These are phyloP conservation scores for Drosophila aldrichi DNA, from an alignment of 2,888 invertebrate species.

Conservation along the genomic window DNA sequence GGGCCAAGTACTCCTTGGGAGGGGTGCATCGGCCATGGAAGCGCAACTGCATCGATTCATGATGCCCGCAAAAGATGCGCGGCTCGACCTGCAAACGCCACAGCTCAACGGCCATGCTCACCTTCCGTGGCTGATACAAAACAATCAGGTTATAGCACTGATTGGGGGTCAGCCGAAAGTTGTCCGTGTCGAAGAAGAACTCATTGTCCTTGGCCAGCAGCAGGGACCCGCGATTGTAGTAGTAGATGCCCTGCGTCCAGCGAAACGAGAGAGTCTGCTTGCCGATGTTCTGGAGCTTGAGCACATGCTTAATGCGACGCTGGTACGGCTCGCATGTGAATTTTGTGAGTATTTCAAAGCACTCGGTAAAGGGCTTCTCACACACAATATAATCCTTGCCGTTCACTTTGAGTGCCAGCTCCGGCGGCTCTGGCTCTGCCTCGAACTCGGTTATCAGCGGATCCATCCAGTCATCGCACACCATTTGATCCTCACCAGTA, in stretches of 20 bases:
- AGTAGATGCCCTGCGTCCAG: slow-evolving; percentile 74
- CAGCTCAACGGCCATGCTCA: slow-evolving; percentile 61
- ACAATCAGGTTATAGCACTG: slow-evolving; percentile 63
- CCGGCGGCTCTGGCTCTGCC: slow-evolving; percentile 18
- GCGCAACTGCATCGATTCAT: slow-evolving; percentile 63
- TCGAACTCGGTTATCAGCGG: neutral
- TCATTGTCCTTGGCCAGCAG: slow-evolving; percentile 70
- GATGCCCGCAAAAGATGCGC: slow-evolving; percentile 60
- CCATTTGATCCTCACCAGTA: slow-evolving; percentile 32
- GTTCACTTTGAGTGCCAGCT: slow-evolving; percentile 71
- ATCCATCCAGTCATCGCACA: neutral
- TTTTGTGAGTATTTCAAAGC: slow-evolving; percentile 45
- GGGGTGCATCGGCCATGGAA: slow-evolving; percentile 70
- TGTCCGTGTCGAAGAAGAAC: slow-evolving; percentile 68
- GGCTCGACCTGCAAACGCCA: slow-evolving; percentile 78
- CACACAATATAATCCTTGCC: slow-evolving; percentile 55
- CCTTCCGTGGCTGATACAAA: slow-evolving; percentile 76
- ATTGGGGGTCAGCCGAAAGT: slow-evolving; percentile 69
- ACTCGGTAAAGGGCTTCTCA: slow-evolving; percentile 40
- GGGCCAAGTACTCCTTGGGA: slow-evolving; percentile 63
- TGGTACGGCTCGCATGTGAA: slow-evolving; percentile 74
- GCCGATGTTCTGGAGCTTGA: slow-evolving; percentile 75
- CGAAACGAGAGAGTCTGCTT: slow-evolving; percentile 64
- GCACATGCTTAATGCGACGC: slow-evolving; percentile 45
- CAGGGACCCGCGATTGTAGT: slow-evolving; percentile 55